Percentiles rank a stretch among this genome's conserved stretches.
Conservation (phyloP, 2,797 vertebrate genomes). For the Buphagus erythrorhynchus region DNA sequence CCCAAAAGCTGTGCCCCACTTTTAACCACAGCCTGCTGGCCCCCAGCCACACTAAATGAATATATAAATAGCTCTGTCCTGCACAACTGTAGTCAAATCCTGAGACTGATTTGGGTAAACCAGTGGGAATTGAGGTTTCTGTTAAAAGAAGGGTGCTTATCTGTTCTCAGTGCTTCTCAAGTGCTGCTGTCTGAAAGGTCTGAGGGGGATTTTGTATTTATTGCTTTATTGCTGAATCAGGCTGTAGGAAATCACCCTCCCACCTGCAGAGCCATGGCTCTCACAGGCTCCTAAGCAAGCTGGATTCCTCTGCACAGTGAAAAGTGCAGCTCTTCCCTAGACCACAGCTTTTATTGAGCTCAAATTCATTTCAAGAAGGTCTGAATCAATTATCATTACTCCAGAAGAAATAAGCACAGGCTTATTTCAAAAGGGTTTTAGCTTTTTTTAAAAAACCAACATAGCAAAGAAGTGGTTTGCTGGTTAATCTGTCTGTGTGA, state of each 20-base stretch:
- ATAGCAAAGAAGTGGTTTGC: neutral
- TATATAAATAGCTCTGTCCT: neutral
- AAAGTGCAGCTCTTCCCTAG: neutral
- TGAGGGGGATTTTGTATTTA: neutral
- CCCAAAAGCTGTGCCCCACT: neutral
- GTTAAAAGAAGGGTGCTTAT: neutral
- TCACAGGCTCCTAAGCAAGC: neutral
- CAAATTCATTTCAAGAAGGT: neutral
- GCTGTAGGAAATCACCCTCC: conserved; percentile 14
- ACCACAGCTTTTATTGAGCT: neutral
- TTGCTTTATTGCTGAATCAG: conserved; percentile 10
- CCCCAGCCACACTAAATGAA: neutral
- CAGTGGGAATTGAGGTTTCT: neutral
- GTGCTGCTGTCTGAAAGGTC: neutral
- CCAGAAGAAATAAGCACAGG: neutral
- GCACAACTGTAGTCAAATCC: neutral
- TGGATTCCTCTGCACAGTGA: neutral
- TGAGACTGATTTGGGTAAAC: neutral
- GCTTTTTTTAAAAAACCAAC: neutral
- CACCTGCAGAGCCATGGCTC: neutral
- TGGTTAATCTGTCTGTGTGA: neutral
- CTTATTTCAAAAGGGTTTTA: neutral
- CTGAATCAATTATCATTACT: conserved; percentile 13
- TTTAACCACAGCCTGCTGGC: neutral
- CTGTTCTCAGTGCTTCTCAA: neutral